Base-by-base conservation (phyloP, 2,888 invertebrate genomes). In the Amitus sp. region DNA sequence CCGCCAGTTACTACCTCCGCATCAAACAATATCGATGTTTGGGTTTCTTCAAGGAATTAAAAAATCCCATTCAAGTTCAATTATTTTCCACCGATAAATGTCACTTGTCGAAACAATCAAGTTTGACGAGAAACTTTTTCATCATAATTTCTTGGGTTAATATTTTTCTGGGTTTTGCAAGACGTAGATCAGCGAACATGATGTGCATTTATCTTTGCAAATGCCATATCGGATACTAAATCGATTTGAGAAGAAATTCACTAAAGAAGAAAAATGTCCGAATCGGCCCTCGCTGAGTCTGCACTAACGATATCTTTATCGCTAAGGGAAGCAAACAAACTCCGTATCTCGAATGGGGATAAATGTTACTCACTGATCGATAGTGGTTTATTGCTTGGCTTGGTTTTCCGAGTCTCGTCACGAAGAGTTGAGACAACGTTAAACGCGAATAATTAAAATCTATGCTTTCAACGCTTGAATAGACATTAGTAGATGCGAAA, bases 321-420 rank as follows among this genome's bases (percentile, higher is more conserved):
- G 69, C 68, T 62, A 67, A 71, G 71, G 70, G 64, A 71, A 73
- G 73, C 71, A 73, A 73, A 75, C 73, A 75, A 75, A 75, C 64
- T 72, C 72, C 60, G 69, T 67, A 61, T 62, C 65, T 65, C 27
- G 47, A 59, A 56, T 45, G 47, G 59, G 55, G 57, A 65, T 59
- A 56, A 53, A 59, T 62, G 61, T 55, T 65, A 53, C 47, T 50
- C 50, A 46, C 28, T 53, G 46, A 65, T 65, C 55, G 61, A 65
- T 55, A 65, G 61, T 56, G 55, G 52, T 65, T 65, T 58, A 52
- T 59, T 54, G 55, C 52, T 48, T 42, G 30, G 34, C 33, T 48
- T 54, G 55, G 27, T 55, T 61, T 34, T 51, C 45, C 53, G 55
- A 46, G 51, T 13, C 46, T 65, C 51, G 54, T 61, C 57, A 54